Conservation (phyloP, 1,140 invertebrate species). For the Hycleus phaleratus region DNA sequence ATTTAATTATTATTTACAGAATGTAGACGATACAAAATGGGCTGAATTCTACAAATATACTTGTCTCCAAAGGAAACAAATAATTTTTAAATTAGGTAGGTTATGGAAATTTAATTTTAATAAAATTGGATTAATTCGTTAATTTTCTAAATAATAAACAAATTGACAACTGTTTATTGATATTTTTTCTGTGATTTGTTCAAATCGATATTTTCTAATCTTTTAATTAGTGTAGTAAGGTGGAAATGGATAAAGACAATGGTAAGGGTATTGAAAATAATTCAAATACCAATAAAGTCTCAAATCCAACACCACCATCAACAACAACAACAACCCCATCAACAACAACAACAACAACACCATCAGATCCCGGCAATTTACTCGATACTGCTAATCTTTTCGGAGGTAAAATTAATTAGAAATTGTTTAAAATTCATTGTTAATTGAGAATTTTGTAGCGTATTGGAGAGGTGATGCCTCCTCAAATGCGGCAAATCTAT, state of each 20-base stretch:
- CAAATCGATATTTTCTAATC: not conserved
- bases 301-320: slow-evolving; percentile 20
- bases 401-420: slow-evolving; percentile 43
- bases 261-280: slow-evolving; percentile 39
- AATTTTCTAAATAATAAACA: not conserved
- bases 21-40: slow-evolving; percentile 30
- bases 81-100: not conserved
- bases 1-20: slow-evolving; percentile 21
- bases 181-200: not conserved
- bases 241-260: slow-evolving; percentile 44
- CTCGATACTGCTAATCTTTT: slow-evolving; percentile 59
- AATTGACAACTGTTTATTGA: not conserved
- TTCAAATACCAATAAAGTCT: slow-evolving; percentile 37
- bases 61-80: slow-evolving; percentile 20
- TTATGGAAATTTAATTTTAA: not conserved
- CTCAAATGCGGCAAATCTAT: slow-evolving; percentile 40
- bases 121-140: not conserved
- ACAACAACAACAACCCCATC: too few species aligned
- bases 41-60: slow-evolving; percentile 28
- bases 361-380: slow-evolving; percentile 45
- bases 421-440: not conserved
- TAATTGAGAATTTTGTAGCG: slow-evolving; percentile 44
- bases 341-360: too few species aligned
- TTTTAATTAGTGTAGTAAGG: slow-evolving; percentile 23
- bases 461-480: slow-evolving; percentile 55